Conservation (phyloP, 2,797 vertebrate species). For the Carapus acus region DNA sequence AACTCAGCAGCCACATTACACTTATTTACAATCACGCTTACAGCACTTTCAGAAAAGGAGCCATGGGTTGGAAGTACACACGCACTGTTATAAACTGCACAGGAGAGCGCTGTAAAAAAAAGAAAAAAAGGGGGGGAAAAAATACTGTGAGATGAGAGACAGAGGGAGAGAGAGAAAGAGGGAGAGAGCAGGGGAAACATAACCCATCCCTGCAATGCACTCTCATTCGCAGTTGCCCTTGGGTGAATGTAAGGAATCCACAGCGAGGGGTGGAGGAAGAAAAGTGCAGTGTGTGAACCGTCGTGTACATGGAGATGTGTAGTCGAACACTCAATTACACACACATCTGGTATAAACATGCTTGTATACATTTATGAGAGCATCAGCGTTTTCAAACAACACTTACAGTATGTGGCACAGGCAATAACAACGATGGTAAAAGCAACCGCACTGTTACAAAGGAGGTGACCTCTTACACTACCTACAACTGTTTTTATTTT, state of each 20-base stretch:
- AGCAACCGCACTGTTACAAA: background rate
- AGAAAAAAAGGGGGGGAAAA: too few relatives aligned
- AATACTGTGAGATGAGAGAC: too few relatives aligned
- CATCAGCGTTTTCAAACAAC: too few relatives aligned
- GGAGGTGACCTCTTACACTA: conserved; percentile 19
- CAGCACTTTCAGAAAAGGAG: conserved; percentile 53
- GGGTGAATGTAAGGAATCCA: conserved; percentile 67
- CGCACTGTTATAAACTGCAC: conserved; percentile 29
- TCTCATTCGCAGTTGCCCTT: conserved; percentile 51
- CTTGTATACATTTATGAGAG: too few relatives aligned
- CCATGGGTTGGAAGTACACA: conserved; percentile 37
- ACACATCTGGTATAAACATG: too few relatives aligned
- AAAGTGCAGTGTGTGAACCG: conserved; percentile 34
- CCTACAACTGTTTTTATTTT: conserved; percentile 19
- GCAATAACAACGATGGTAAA: conserved; percentile 6
- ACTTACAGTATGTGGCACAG: background rate
- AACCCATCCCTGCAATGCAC: conserved; percentile 41
- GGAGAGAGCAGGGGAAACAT: conserved; percentile 34
- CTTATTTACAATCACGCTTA: conserved; percentile 53
- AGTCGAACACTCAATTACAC: conserved; percentile 18
- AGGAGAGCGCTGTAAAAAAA: conserved; percentile 46
- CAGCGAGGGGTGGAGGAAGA: conserved; percentile 52
- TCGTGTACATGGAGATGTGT: conserved; percentile 50
- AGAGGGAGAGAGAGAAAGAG: too few relatives aligned
- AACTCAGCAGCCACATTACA: conserved; percentile 48